Percentiles rank a stretch among this genome's conserved stretches.
These are phyloP conservation scores for Egretta garzetta DNA, from an alignment of 2,113 vertebrate genomes.

Conservation along the genomic window DNA sequence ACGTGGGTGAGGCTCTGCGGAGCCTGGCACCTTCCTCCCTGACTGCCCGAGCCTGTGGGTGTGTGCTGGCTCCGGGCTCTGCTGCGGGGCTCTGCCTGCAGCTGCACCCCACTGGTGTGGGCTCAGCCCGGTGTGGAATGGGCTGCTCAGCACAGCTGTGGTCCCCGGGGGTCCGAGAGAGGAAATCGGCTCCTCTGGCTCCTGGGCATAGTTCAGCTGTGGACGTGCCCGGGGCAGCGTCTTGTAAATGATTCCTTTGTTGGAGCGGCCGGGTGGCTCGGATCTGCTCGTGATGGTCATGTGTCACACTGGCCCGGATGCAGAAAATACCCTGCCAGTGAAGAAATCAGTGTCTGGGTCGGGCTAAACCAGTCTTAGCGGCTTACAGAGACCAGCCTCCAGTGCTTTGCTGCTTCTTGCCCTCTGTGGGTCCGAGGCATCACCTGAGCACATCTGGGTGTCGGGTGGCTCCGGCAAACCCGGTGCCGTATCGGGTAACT, in stretches of 20 bases:
- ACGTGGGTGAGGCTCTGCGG: accelerated
- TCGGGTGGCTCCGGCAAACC: not conserved
- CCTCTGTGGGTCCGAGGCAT: accelerated
- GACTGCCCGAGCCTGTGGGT: accelerated
- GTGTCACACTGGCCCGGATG: not conserved
- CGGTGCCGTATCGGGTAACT: not conserved
- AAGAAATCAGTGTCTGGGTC: not conserved
- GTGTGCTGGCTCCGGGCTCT: not conserved
- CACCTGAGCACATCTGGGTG: not conserved
- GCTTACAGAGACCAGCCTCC: not conserved
- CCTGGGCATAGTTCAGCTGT: not conserved
- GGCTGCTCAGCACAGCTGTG: accelerated
- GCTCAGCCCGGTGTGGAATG: accelerated
- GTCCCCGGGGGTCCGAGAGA: not conserved
- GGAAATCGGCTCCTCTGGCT: not conserved
- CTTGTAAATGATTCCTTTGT: constrained; percentile 63
- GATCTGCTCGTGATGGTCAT: constrained; percentile 36
- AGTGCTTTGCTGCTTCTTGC: not conserved
- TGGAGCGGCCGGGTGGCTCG: not conserved
- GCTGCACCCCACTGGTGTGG: accelerated
- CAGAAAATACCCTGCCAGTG: not conserved
- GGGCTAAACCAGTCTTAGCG: not conserved
- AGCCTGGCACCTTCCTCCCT: accelerated
- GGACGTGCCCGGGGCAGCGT: not conserved
- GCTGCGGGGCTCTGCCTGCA: accelerated